These are phyloP conservation scores for Heteropelma amictum DNA, from an alignment of 2,888 invertebrate species.

Conservation along the genomic window DNA sequence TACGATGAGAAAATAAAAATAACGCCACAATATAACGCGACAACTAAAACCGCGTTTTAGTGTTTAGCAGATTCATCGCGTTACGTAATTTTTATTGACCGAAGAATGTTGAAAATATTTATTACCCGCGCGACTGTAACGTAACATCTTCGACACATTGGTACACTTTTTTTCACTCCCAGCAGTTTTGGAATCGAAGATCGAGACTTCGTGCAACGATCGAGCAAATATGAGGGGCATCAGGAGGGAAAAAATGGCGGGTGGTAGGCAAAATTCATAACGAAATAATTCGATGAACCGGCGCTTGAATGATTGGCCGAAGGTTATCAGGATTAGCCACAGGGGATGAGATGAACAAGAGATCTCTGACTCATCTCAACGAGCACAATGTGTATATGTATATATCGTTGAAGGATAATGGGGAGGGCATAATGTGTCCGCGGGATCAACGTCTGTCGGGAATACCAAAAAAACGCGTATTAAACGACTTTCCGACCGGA, in stretches of 20 bases:
- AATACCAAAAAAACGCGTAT: conserved; percentile 64
- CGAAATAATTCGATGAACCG: conserved; percentile 68
- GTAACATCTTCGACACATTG: too few species aligned
- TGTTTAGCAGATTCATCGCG: too few species aligned
- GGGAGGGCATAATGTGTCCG: conserved; percentile 36
- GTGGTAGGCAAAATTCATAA: conserved; percentile 62
- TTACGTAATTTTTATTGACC: too few species aligned
- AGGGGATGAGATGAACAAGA: conserved; percentile 54
- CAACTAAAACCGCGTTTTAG: too few species aligned
- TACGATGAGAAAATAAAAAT: too few species aligned
- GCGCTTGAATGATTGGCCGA: conserved; percentile 71
- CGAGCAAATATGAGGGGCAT: conserved; percentile 45
- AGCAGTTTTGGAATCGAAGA: not conserved
- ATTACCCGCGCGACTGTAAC: too few species aligned
- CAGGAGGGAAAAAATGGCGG: conserved; percentile 23
- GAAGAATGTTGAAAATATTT: too few species aligned
- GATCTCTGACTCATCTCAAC: conserved; percentile 60
- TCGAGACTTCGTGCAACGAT: conserved; percentile 9
- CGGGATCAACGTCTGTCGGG: conserved; percentile 51
- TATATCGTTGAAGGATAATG: not conserved
- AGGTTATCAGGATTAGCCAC: conserved; percentile 47
- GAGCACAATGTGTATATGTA: not conserved
- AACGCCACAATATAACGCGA: too few species aligned
- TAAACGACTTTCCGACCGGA: conserved; percentile 59
- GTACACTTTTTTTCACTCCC: too few species aligned